These are phyloP conservation scores for Lasioglossum oenotherae DNA, from an alignment of 2,888 invertebrate species.

Conservation along the genomic window DNA sequence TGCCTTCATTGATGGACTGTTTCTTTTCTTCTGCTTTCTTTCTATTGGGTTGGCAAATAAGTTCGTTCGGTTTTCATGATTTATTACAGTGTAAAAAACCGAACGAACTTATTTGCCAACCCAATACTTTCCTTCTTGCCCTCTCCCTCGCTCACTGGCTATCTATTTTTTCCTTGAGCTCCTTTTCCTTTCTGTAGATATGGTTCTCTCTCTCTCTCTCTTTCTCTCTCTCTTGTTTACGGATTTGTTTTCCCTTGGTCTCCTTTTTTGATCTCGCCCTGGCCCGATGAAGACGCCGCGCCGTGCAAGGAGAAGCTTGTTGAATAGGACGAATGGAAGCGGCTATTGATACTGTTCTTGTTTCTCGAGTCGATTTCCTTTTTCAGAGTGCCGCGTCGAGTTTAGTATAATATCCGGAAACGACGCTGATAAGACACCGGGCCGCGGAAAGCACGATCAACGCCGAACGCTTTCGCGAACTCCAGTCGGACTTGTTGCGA, in stretches of 20 bases:
- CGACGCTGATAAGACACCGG: not conserved
- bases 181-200: too few relatives aligned
- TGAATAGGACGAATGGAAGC: not conserved
- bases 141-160: not conserved
- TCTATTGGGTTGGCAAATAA: too few relatives aligned
- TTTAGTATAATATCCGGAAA: slow-evolving; percentile 6
- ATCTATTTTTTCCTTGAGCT: not conserved
- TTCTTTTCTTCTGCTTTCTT: not conserved
- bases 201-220: not conserved
- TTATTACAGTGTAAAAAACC: too few relatives aligned
- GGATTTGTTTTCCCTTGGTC: not conserved
- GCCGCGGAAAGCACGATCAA: not conserved
- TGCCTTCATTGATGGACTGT: not conserved
- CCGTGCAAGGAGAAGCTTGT: not conserved
- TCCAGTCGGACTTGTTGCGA: not conserved
- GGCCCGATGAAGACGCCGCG: not conserved
- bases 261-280: not conserved
- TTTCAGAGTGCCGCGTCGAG: not conserved
- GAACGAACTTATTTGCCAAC: too few relatives aligned
- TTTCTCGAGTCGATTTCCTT: not conserved
- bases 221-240: not conserved
- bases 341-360: slow-evolving; percentile 10
- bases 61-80: too few relatives aligned
- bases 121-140: not conserved
- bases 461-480: not conserved